Evolutionary conservation across 2,888 invertebrate genomes (phyloP), one percentile per base, ranked within the genome.

Genomic region (Xestoiulus laeticollis): DNA sequence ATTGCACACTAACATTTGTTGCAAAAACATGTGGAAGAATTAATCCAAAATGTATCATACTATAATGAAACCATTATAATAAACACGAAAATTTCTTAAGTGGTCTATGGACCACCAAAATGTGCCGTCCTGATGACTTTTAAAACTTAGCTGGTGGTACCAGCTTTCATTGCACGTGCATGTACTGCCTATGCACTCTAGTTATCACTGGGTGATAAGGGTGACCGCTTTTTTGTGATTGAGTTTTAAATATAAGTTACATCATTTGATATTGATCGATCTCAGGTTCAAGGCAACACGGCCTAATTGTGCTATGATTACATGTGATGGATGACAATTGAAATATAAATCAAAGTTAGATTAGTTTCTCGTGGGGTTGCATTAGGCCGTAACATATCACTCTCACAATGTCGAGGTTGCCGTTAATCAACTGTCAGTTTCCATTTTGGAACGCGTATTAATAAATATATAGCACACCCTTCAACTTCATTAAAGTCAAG

Each of bases 231-330:
- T n/a, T 26, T 3, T 30, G 30, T 8, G 78, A 78, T 30, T 3
- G 30, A 14, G 10, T 78, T 78, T 78, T 78, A 78, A 78, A 78
- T 78, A 78, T 78, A 78, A 78, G 78, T 78, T 78, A 14, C 26
- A 78, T 78, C 78, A 78, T 78, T 78, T 30, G 78, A 78, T 78
- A 78, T 78, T 14, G 78, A 78, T 78, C 78, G 78, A 30, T 78
- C 78, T 78, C 78, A 78, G 78, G 78, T 78, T 78, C 78, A 78
- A 78, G 78, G 78, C 30, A 78, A 78, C 30, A 78, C 30, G 78
- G 30, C 30, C 30, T 78, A 78, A 78, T 78, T 78, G 14, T 30
- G 12, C 78, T 30, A 3, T 78, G 78, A 78, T 78, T 78, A 14
- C 78, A 78, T 78, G 78, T n/a, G 30, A 68, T 68, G 8, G 68